phyloP scores from a whole-genome alignment of 2,797 vertebrate genomes.

The Hyperoplus immaculatus region DNA sequence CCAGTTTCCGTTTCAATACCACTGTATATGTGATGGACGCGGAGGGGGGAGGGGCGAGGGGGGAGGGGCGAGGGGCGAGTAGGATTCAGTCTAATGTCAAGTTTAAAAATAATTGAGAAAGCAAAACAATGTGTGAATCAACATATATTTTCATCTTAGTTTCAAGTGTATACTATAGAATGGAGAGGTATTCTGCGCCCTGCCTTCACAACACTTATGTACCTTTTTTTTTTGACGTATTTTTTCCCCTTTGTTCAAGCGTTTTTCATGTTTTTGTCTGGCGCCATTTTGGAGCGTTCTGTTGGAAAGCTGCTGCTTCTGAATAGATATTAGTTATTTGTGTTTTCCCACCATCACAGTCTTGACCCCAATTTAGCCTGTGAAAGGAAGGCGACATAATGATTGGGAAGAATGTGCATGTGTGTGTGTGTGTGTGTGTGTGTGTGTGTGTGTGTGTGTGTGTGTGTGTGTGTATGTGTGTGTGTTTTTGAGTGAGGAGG shows the following conservation, averaged over 20 bases:
- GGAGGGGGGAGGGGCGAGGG: background rate
- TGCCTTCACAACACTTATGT: background rate
- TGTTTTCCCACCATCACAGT: conserved; percentile 55
- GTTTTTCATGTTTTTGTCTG: conserved; percentile 20
- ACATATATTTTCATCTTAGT: background rate
- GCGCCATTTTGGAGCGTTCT: conserved; percentile 11
- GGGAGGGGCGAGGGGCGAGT: background rate
- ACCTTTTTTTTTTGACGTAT: background rate
- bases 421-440: background rate
- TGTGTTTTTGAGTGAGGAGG: background rate
- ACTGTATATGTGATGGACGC: background rate
- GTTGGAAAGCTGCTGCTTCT: conserved; percentile 17
- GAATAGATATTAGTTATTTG: conserved; percentile 46
- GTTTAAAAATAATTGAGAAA: background rate
- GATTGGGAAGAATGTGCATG: conserved; percentile 41
- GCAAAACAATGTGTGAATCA: background rate
- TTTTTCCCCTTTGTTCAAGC: background rate
- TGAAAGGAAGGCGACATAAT: conserved; percentile 52
- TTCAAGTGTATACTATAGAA: background rate
- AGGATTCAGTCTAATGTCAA: background rate
- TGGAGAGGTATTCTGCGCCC: background rate
- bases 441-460: background rate
- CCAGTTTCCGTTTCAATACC: background rate
- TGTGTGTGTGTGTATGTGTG: background rate
- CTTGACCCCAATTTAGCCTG: conserved; percentile 68